Conservation (phyloP, 2,888 invertebrate species). For the Embidobia sp. region DNA sequence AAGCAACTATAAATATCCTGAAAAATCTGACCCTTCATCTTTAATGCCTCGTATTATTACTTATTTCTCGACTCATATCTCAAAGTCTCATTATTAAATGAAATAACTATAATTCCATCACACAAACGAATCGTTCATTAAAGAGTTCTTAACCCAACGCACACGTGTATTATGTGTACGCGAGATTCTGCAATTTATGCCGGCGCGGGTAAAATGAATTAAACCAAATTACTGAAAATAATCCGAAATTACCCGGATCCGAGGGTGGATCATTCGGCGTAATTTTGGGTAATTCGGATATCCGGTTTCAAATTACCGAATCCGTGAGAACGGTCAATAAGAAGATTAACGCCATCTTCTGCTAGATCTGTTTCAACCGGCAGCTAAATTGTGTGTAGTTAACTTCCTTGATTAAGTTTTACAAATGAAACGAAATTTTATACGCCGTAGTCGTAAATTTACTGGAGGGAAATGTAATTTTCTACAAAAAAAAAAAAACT, state of each 20-base stretch:
- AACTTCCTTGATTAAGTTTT: too few relatives aligned
- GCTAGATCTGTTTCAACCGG: background rate
- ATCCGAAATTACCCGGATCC: slow-evolving; percentile 63
- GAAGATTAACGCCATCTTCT: slow-evolving; percentile 39
- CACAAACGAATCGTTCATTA: slow-evolving; percentile 29
- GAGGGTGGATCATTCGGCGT: slow-evolving; percentile 56
- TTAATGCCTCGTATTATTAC: background rate
- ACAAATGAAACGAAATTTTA: too few relatives aligned
- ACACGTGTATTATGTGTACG: slow-evolving; percentile 6
- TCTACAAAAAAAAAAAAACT: too few relatives aligned
- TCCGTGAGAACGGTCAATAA: slow-evolving; percentile 62
- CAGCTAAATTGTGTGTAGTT: too few relatives aligned
- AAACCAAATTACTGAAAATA: slow-evolving; percentile 62
- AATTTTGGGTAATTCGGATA: slow-evolving; percentile 65
- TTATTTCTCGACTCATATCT: background rate
- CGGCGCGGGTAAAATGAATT: slow-evolving; percentile 55
- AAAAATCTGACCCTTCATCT: background rate
- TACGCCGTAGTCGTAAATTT: too few relatives aligned
- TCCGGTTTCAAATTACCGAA: slow-evolving; percentile 64
- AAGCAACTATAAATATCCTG: too few relatives aligned
- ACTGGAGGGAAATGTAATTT: too few relatives aligned
- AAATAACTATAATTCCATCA: slow-evolving; percentile 37
- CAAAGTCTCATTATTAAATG: slow-evolving; percentile 25
- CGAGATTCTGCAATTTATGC: slow-evolving; percentile 38
- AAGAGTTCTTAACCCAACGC: slow-evolving; percentile 7